Evolutionary conservation across 2,888 invertebrate genomes (phyloP), one percentile per base, ranked within the genome.

Genomic region (Lingula anatina): DNA sequence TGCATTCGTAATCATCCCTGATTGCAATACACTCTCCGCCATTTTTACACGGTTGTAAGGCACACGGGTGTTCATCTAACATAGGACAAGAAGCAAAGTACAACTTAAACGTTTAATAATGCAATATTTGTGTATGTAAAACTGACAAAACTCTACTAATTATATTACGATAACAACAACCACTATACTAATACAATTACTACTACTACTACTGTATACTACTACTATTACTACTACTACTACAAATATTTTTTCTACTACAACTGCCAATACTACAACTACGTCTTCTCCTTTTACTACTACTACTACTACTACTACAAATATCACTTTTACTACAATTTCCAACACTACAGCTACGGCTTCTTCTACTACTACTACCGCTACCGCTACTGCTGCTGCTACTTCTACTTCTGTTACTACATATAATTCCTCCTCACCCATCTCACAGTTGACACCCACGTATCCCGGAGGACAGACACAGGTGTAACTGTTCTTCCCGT

Each of bases 401-500:
- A 2, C 28, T 39, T 2, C n/a, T 46, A 24, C 39, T 12, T 15
- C 37, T 46, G 4, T 26, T 31, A 27, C 36, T 39, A 20, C 39
- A n/a, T n/a, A n/a, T n/a, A n/a, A n/a, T n/a, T n/a, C n/a, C n/a
- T n/a, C n/a, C n/a, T n/a, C n/a, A n/a, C n/a, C 85, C 57, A 84
- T 84, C 78, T 95, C 90, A 80, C 96, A 96, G 77, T 93, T 89
- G 46, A 85, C 86, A 40, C 95, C 96, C 48, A 86, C 87, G 81
- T 85, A 95, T 53, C 93, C 93, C 0, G 87, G 83, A 28, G 88
- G 85, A 73, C 96, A 96, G 57, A 85, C 84, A 81, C 96, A 96
- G 28, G 94, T 93, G 83, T 94, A 96, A 62, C 89, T 86, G 28
- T 93, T 94, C 74, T 89, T 88, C 50, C 94, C 94, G 82, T 96